A percentile compares a stretch with the other conserved stretches of the same genome.
Conservation (phyloP, 2,888 invertebrate species). For the Oligia fasciuncula region DNA sequence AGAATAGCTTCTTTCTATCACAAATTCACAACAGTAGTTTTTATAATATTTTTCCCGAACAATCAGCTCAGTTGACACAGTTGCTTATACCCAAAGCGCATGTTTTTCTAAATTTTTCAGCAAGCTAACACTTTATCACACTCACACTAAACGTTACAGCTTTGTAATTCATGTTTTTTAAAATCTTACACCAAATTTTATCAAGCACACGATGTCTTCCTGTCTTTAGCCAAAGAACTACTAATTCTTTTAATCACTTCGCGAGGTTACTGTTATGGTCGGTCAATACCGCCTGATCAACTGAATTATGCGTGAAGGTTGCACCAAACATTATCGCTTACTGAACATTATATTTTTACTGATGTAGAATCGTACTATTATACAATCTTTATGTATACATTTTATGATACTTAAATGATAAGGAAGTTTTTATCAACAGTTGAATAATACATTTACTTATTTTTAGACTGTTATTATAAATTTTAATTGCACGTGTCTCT, state of each 20-base stretch:
- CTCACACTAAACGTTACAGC: too few species aligned
- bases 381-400: not conserved
- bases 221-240: constrained; percentile 31
- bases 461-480: not conserved
- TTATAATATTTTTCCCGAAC: too few species aligned
- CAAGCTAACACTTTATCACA: not conserved
- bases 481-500: constrained; percentile 10
- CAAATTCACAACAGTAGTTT: constrained; percentile 1
- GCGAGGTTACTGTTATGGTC: constrained; percentile 47
- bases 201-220: constrained; percentile 18
- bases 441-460: not conserved
- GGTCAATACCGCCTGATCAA: constrained; percentile 63
- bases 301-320: constrained; percentile 56
- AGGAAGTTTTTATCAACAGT: not conserved
- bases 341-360: not conserved
- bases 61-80: not conserved
- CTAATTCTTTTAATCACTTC: constrained; percentile 43
- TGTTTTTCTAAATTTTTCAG: not conserved
- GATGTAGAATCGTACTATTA: not conserved
- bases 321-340: constrained; percentile 30
- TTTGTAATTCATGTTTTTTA: not conserved
- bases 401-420: not conserved
- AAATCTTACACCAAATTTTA: not conserved
- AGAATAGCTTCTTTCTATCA: not conserved
- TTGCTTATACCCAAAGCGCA: not conserved